These are phyloP conservation scores for Temnothorax longispinosus DNA, from an alignment of 1,140 invertebrate species.

Conservation along the genomic window DNA sequence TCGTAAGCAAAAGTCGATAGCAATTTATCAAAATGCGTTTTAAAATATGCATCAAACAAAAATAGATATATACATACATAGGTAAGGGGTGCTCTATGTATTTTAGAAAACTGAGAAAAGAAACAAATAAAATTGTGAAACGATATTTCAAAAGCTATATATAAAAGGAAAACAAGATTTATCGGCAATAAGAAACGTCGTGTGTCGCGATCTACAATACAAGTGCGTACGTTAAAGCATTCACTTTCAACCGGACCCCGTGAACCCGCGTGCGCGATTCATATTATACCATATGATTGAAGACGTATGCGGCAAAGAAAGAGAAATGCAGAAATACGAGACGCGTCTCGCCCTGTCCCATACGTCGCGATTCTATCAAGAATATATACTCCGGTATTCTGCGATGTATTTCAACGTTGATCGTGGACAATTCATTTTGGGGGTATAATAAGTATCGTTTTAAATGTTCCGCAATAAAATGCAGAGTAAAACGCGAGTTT, in stretches of 20 bases:
- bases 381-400: too few species aligned
- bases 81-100: not conserved
- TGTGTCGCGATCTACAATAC: not conserved
- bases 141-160: not conserved
- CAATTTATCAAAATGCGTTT: not conserved
- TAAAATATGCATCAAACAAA: not conserved
- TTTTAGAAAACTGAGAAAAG: not conserved
- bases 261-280: not conserved
- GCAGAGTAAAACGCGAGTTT: not conserved
- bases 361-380: not conserved
- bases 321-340: not conserved
- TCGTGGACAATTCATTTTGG: not conserved
- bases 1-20: not conserved
- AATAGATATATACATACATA: not conserved
- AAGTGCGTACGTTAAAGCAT: not conserved
- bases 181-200: not conserved
- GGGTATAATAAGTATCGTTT: not conserved
- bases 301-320: not conserved
- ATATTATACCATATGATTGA: conserved; percentile 18
- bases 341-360: not conserved
- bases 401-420: not conserved
- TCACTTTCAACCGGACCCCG: not conserved
- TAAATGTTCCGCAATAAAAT: not conserved
- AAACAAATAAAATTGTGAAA: not conserved
- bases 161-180: conserved; percentile 11